These are phyloP conservation scores for Saiga tatarica DNA, from an alignment of 2,113 vertebrate genomes.

Conservation along the genomic window DNA sequence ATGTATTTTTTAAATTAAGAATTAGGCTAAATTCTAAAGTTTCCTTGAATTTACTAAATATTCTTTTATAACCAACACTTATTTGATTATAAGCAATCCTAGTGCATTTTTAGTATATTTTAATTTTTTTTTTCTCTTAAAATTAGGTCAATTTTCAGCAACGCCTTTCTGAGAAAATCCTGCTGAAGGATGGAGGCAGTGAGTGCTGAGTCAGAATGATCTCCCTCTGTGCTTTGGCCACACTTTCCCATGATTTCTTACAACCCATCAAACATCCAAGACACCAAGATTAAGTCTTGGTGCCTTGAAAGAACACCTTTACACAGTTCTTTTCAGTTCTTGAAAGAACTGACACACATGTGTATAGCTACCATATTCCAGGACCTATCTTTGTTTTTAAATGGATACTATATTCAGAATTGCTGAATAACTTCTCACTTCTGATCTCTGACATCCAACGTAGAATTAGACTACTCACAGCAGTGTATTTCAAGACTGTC, in stretches of 20 bases:
- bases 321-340: no score
- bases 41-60: constrained; percentile 5
- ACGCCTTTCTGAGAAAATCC: neutral
- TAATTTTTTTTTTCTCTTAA: neutral
- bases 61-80: neutral
- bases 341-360: neutral
- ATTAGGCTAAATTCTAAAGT: neutral
- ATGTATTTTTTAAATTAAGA: neutral
- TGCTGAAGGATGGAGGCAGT: neutral
- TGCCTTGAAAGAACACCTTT: no score
- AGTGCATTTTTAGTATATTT: neutral
- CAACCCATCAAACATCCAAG: neutral
- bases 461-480: constrained; percentile 19
- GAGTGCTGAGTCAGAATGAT: constrained; percentile 27
- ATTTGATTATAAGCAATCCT: constrained; percentile 3
- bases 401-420: constrained; percentile 12
- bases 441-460: neutral
- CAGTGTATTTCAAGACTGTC: neutral
- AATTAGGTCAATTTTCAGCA: neutral
- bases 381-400: neutral
- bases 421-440: neutral
- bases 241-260: neutral
- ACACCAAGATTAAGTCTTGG: constrained; percentile 37
- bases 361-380: neutral
- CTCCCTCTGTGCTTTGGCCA: neutral